Base-by-base conservation (phyloP, 2,113 vertebrate genomes). In the Andinoacara biseriatus region DNA sequence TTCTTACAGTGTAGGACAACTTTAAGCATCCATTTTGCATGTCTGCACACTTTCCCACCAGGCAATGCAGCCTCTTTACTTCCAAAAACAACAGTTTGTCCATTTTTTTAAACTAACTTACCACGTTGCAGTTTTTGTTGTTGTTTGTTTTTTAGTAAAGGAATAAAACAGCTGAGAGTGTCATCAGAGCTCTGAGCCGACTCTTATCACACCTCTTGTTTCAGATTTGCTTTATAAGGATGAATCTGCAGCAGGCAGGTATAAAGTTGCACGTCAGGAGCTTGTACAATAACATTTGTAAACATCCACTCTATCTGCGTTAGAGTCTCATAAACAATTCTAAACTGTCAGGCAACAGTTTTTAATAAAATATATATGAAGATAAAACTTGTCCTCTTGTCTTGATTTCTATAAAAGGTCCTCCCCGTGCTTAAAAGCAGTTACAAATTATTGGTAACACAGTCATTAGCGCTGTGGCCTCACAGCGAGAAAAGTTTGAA, bases 261-360 rank as follows among this genome's bases (percentile, higher is more conserved):
- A 2, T 61, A 33, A 75, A 65, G 72, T 49, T 75, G 58, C 29
- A 58, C 38, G 14, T 76, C 35, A 46, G 49, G 61, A 60, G 59
- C 75, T 87, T 91, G 89, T 88, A 87, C 77, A 85, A 78, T 87
- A 92, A 87, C 84, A 60, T 86, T 59, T 86, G 78, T 88, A 86
- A 89, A 90, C 83, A 72, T 49, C 43, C 26, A 76, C 74, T 85
- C 84, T 78, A 40, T 91, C 81, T 57, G 87, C 81, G 49, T 87
- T 91, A 82, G 86, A 88, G 81, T 89, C 82, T 85, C 75, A 78
- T 89, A 89, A 91, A 77, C 80, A 80, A 63, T 88, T 91, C 63
- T 90, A 87, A 95, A 94, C 94, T 95, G 93, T 94, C 94, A 92
- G 93, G 93, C 89, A 93, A 94, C 93, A 95, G 93, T 94, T 95